Evolutionary conservation across 2,113 vertebrate species (phyloP).

Genomic region (Rhabdornis inornatus): DNA sequence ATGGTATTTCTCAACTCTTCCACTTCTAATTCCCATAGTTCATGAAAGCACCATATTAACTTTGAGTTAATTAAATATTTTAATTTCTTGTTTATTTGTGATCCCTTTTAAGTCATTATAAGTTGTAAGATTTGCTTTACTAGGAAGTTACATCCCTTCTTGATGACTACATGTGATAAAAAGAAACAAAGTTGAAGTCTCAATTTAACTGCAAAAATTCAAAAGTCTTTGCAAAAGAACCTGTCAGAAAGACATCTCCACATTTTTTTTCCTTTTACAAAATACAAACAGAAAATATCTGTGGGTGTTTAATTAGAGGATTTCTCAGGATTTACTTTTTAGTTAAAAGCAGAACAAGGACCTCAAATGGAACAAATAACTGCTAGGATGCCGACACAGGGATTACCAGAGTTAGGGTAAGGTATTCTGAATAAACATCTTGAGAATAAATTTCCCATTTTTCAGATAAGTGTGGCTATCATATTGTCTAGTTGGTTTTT

Average conservation of each 20-base stretch:
- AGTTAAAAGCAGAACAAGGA: not conserved
- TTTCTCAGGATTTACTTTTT: not conserved
- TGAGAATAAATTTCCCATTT: not conserved
- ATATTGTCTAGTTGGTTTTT: not conserved
- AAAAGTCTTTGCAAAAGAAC: not conserved
- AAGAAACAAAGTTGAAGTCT: not conserved
- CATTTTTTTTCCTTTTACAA: not conserved
- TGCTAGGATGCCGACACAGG: not conserved
- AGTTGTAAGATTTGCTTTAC: not conserved
- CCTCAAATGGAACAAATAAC: not conserved
- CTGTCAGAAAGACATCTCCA: not conserved
- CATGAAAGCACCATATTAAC: not conserved
- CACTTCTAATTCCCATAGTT: not conserved
- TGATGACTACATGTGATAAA: not conserved
- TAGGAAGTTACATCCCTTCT: not conserved
- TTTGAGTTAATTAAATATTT: not conserved
- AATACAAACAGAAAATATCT: not conserved
- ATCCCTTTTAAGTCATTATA: not conserved
- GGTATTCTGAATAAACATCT: not conserved
- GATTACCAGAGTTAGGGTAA: not conserved
- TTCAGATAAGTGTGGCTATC: not conserved
- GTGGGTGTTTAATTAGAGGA: not conserved
- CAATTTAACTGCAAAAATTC: not conserved
- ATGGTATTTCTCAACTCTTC: rapidly evolving
- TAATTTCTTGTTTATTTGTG: not conserved